Percentiles rank a stretch among this genome's conserved stretches.
These are phyloP conservation scores for Catharus ustulatus DNA, from an alignment of 2,797 vertebrate species.

Conservation along the genomic window DNA sequence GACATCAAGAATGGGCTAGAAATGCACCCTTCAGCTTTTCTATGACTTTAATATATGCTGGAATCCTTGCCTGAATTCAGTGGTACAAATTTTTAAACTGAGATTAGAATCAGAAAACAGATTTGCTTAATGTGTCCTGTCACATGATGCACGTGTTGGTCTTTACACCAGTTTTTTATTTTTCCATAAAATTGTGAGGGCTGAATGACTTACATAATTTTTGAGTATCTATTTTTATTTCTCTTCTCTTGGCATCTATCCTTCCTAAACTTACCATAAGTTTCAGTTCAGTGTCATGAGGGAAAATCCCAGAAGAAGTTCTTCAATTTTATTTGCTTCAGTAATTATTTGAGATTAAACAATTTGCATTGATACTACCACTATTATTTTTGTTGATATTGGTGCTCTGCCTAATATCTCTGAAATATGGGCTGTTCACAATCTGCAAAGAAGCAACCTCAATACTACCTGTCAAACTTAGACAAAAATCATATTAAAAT, in stretches of 20 bases:
- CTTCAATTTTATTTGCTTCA: conserved; percentile 15
- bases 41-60: background rate
- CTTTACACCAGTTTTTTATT: background rate
- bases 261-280: background rate
- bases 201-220: background rate
- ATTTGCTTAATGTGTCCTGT: background rate
- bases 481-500: background rate
- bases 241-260: background rate
- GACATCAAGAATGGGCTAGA: background rate
- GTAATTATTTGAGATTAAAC: background rate
- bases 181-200: background rate
- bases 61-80: background rate
- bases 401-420: background rate
- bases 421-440: background rate
- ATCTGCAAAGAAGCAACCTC: background rate
- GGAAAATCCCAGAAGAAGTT: background rate
- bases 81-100: background rate
- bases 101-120: background rate
- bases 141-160: accelerated
- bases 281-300: background rate
- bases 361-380: background rate
- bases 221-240: background rate
- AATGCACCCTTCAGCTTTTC: background rate
- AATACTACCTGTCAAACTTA: background rate
- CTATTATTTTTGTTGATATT: conserved; percentile 22